A percentile compares a stretch with the other conserved stretches of the same genome.
Conservation (phyloP, 2,113 vertebrate genomes). For the Osmerus eperlanus region DNA sequence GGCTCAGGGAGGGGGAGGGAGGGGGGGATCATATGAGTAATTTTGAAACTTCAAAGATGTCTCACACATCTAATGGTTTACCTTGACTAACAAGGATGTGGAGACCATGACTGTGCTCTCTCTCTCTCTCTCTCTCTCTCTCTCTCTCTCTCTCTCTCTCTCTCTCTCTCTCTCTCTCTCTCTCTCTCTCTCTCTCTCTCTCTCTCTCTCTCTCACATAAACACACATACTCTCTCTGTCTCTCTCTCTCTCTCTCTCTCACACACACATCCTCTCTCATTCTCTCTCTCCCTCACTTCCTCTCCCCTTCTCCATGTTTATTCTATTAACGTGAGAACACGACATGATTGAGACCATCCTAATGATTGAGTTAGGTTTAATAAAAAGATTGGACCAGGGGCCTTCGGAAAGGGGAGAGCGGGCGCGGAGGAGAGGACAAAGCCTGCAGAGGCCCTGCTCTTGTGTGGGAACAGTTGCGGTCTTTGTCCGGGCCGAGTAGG, state of each 20-base stretch:
- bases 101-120: slow-evolving; percentile 8
- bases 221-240: neutral
- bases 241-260: neutral
- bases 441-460: slow-evolving; percentile 58
- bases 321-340: slow-evolving; percentile 56
- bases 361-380: slow-evolving; percentile 72
- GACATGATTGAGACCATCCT: slow-evolving; percentile 54
- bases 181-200: neutral
- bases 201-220: neutral
- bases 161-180: neutral
- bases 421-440: slow-evolving; percentile 46
- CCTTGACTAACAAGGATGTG: slow-evolving; percentile 13
- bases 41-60: slow-evolving; percentile 6
- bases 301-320: slow-evolving; percentile 29
- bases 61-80: slow-evolving; percentile 7
- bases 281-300: neutral
- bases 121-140: too few species aligned
- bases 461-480: slow-evolving; percentile 66
- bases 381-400: slow-evolving; percentile 64
- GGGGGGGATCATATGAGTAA: slow-evolving; percentile 3
- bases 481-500: slow-evolving; percentile 70
- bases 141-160: too few species aligned
- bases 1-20: neutral
- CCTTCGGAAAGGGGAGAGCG: slow-evolving; percentile 36
- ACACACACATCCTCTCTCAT: neutral